Evolutionary conservation across 2,888 invertebrate genomes (phyloP), one percentile per base, ranked within the genome.

Genomic region (Hydraecia micacea): DNA sequence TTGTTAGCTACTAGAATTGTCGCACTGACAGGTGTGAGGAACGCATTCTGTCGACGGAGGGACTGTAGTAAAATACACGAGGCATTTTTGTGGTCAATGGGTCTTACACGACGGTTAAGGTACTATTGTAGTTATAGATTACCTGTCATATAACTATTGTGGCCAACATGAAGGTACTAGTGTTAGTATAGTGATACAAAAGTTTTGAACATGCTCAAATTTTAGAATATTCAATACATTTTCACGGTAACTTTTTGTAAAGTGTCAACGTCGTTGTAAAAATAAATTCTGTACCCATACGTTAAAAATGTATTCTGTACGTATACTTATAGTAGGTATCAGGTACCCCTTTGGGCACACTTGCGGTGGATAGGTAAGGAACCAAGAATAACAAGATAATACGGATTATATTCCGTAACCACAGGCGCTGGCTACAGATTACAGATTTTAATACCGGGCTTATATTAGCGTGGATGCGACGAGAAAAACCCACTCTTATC

Each of bases 381-480:
- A 72, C 5, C 28, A 52, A 36, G 63, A 73, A 83, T 49, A 73
- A 9, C 42, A 42, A 42, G 60, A 49, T 58, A 70, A 66, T 49
- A 39, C 36, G 55, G 39, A 73, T 84, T 84, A 62, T 62, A 62
- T 60, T 39, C 52, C 21, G 79, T 69, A 69, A 65, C 15, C 39
- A n/a, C 52, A 15, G 18, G 6, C 32, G 28, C 36, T 62, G 32
- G 25, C 52, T 46, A 49, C 65, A 66, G 66, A 79, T 78, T 52
- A 77, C 42, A 69, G 28, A 69, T 68, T 49, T 36, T 13, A 28
- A 58, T 55, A 46, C 21, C 21, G n/a, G 8, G 46, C 13, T 65
- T 58, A 36, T 36, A 7, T 25, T 15, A 36, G n/a, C n/a, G n/a
- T 46, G 28, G 36, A 21, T 71, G 13, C 15, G 1, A 72, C 7